Evolutionary conservation across 2,888 invertebrate species (phyloP).

Genomic region (Caenorhabditis angaria): DNA sequence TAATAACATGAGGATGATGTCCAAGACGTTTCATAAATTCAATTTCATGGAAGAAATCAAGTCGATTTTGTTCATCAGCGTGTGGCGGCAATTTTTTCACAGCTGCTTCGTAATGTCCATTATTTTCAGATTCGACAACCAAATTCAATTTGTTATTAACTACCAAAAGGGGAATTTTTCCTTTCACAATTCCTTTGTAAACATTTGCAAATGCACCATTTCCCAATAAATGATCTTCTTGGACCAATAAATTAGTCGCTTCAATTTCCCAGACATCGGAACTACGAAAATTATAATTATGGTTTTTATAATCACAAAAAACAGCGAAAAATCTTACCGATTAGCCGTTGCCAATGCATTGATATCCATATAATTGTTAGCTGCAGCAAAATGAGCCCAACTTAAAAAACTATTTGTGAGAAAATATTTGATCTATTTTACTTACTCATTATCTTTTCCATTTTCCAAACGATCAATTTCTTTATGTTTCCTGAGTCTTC

Average conservation of each 20-base stretch:
- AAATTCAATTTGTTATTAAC: slow-evolving; percentile 40
- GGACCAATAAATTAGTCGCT: slow-evolving; percentile 49
- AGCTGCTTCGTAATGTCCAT: slow-evolving; percentile 53
- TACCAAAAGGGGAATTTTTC: slow-evolving; percentile 49
- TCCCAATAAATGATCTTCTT: slow-evolving; percentile 57
- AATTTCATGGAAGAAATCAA: slow-evolving; percentile 64
- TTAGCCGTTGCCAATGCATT: slow-evolving; percentile 40
- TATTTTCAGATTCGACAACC: slow-evolving; percentile 37
- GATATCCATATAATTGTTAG: slow-evolving; percentile 56
- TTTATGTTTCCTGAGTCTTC: not conserved
- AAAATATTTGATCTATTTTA: not conserved
- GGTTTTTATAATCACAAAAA: not conserved
- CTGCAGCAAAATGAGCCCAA: slow-evolving; percentile 35
- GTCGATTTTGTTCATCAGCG: slow-evolving; percentile 55
- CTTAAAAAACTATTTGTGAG: slow-evolving; percentile 3
- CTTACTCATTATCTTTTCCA: slow-evolving; percentile 18
- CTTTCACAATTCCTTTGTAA: slow-evolving; percentile 56
- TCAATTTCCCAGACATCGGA: slow-evolving; percentile 60
- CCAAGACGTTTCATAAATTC: slow-evolving; percentile 65
- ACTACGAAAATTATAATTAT: slow-evolving; percentile 26
- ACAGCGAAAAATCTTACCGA: slow-evolving; percentile 17
- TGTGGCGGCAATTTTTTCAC: slow-evolving; percentile 62
- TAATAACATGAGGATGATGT: slow-evolving; percentile 57
- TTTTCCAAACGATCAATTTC: slow-evolving; percentile 3
- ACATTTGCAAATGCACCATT: slow-evolving; percentile 65